phyloP scores from a whole-genome alignment of 2,797 vertebrate genomes.

The Orestias chungarensis region DNA sequence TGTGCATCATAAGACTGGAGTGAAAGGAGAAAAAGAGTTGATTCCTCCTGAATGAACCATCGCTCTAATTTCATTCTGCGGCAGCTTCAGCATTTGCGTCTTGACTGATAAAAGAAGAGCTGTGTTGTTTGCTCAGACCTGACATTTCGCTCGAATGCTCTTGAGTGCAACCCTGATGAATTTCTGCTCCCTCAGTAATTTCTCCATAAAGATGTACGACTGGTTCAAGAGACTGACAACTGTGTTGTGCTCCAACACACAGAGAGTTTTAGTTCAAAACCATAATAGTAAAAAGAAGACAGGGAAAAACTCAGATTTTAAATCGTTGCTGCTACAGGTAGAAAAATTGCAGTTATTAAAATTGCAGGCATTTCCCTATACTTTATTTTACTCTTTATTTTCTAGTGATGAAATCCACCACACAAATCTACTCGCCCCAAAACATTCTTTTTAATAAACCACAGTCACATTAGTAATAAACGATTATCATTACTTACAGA shows the following conservation, averaged over 20 bases:
- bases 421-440: slow-evolving; percentile 17
- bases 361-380: slow-evolving; percentile 7
- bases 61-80: slow-evolving; percentile 66
- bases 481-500: slow-evolving; percentile 26
- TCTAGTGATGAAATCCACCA: slow-evolving; percentile 28
- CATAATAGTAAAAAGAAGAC: slow-evolving; percentile 31
- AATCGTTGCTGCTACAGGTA: slow-evolving; percentile 37
- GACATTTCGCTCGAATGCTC: slow-evolving; percentile 74
- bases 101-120: slow-evolving; percentile 72
- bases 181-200: slow-evolving; percentile 65
- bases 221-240: slow-evolving; percentile 68
- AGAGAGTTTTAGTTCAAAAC: slow-evolving; percentile 26
- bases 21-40: slow-evolving; percentile 40
- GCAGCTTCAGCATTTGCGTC: slow-evolving; percentile 70
- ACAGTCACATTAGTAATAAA: slow-evolving; percentile 29
- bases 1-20: slow-evolving; percentile 22
- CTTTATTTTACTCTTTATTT: slow-evolving; percentile 31
- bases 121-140: slow-evolving; percentile 73
- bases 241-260: slow-evolving; percentile 30
- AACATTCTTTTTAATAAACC: slow-evolving; percentile 36
- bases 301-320: slow-evolving; percentile 38
- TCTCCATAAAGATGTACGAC: slow-evolving; percentile 65
- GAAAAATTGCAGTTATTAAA: slow-evolving; percentile 23
- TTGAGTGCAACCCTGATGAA: slow-evolving; percentile 74
- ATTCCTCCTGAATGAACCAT: slow-evolving; percentile 68